Evolutionary conservation across 2,113 vertebrate species (phyloP), one percentile per base, ranked within the genome.

Genomic region (Dromas ardeola): DNA sequence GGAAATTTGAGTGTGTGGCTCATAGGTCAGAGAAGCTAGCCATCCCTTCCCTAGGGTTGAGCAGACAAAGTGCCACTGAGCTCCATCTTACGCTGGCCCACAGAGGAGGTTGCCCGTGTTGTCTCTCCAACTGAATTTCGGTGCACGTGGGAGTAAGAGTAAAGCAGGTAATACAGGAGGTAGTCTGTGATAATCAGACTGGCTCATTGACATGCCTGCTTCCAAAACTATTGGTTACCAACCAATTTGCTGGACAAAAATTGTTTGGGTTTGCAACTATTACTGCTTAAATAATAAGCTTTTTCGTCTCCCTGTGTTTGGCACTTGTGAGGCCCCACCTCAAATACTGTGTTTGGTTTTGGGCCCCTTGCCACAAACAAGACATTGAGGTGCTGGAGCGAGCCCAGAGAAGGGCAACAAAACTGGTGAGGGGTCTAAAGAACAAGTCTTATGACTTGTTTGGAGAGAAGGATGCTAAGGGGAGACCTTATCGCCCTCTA

Each of bases 61-160:
- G 34, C 32, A 69, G 61, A 30, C 25, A 15, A 25, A 47, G n/a
- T 66, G 52, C 52, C 6, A 16, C 86, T 53, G 80, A 88, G 43
- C 34, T 67, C 53, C 0, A 1, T n/a, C 58, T 67, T 36, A 15
- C 0, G 1, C 43, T 73, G 43, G 32, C 38, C 26, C 17, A 8
- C 0, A 0, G 19, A 45, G 38, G 11, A 69, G 25, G 13, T 53
- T 4, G 2, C 36, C 29, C 1, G 2, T 2, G 1, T 55, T 83
- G 16, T 59, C 4, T 53, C 13, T 91, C 21, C 43, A 47, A 5
- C 19, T 77, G 32, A 38, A 61, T 73, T 73, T 77, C 50, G 50
- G 16, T 38, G 77, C 36, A 8, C 1, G 0, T 52, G 6, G 17
- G 38, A 15, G 6, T 65, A 32, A 70, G 22, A 74, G 14, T 83